These are phyloP conservation scores for Xenopus petersii DNA, from an alignment of 2,797 vertebrate species.

Conservation along the genomic window DNA sequence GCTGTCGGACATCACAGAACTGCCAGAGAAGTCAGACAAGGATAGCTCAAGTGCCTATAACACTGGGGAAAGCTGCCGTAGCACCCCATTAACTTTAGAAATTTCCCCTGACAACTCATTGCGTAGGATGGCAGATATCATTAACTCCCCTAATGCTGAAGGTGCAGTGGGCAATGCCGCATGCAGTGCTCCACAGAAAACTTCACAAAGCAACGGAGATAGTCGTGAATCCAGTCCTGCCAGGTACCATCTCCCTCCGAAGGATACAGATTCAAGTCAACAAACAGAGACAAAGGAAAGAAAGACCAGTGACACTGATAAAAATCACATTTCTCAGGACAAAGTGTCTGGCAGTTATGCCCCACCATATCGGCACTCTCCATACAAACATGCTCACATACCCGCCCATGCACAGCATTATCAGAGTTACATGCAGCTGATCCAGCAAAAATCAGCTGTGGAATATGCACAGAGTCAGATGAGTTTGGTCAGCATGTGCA, in stretches of 20 bases:
- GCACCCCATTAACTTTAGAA: conserved; percentile 89
- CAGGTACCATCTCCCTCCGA: conserved; percentile 58
- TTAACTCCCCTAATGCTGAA: conserved; percentile 54
- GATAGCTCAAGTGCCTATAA: conserved; percentile 98
- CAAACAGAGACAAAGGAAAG: conserved; percentile 62
- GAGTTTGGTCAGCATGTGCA: conserved; percentile 92
- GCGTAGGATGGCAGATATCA: conserved; percentile 67
- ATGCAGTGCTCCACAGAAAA: conserved; percentile 59
- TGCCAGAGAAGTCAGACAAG: conserved; percentile 94
- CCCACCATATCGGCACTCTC: conserved; percentile 74
- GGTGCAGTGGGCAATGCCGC: conserved; percentile 55
- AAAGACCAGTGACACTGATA: conserved; percentile 59
- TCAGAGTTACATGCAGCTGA: conserved; percentile 98
- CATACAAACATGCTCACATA: conserved; percentile 93
- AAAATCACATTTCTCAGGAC: conserved; percentile 48
- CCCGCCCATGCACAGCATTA: conserved; percentile 95
- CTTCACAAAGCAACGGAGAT: conserved; percentile 67
- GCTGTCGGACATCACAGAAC: conserved; percentile 92
- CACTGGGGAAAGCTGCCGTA: conserved; percentile 94
- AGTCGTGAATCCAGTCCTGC: conserved; percentile 66
- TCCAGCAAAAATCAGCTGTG: conserved; percentile 95
- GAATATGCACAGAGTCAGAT: conserved; percentile 97
- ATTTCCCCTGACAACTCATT: conserved; percentile 90
- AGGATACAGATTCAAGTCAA: conserved; percentile 68
- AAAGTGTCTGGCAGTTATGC: conserved; percentile 56